Base-by-base conservation (phyloP, 2,888 invertebrate genomes). In the Napeogenes inachia region DNA sequence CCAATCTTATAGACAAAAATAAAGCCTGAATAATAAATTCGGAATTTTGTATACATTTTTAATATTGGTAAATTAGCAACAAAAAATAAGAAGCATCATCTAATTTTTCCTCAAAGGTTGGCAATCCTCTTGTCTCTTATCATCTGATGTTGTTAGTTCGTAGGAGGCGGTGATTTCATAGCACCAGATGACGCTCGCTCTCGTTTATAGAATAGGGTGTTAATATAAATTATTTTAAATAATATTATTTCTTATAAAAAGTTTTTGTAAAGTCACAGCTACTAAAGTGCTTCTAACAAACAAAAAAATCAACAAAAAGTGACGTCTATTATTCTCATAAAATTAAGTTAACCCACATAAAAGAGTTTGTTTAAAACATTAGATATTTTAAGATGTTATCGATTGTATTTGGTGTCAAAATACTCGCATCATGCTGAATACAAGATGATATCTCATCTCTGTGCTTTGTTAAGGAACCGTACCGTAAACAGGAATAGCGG, bases 321-420 rank as follows among this genome's bases (percentile, higher is more conserved):
- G 53, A 83, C 79, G 76, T 82, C 85, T 85, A 87, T 89, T 88
- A 87, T 89, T 80, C 81, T 79, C 72, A 67, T 70, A 79, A 88
- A 88, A 89, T 90, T 89, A 87, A 88, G 89, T 89, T 89, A 89
- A 76, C 83, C 83, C 78, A 80, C 74, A 87, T 87, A 88, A 89
- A 89, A 76, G 86, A 88, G 89, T 89, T 89, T 90, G 90, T 89
- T 89, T 89, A 89, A 89, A 90, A 89, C 88, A 89, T 89, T 89
- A 90, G 89, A 75, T 78, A 80, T 85, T 88, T 85, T 86, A 80
- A 87, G 89, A 90, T 90, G 75, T 85, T 90, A 90, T 90, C 90
- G 71, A 13, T 62, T 38, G 69, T 86, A 84, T 90, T 87, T 89
- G 89, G 89, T 89, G 90, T 90, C 89, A 90, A 88, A 89, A 89